Conservation (phyloP, 2,797 vertebrate genomes). For the Borostomias antarcticus region DNA sequence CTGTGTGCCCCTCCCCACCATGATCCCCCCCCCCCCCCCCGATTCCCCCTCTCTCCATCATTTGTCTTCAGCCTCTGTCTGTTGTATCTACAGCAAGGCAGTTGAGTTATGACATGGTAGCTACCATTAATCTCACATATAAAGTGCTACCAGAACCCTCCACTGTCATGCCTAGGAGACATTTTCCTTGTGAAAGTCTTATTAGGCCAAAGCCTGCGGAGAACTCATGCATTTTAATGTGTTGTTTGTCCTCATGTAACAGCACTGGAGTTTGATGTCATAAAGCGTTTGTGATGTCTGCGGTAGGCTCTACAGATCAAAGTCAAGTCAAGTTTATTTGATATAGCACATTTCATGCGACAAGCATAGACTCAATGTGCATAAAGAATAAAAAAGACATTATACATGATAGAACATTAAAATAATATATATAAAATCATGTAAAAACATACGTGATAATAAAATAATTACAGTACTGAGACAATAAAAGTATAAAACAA, state of each 20-base stretch:
- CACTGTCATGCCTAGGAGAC: constrained; percentile 14
- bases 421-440: too few species aligned
- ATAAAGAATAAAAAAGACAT: too few species aligned
- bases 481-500: too few species aligned
- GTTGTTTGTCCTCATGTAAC: constrained; percentile 56
- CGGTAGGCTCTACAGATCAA: constrained; percentile 46
- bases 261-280: constrained; percentile 40
- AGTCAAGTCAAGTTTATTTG: too few species aligned
- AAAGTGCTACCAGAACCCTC: constrained; percentile 25
- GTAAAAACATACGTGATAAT: too few species aligned
- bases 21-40: constrained; percentile 35
- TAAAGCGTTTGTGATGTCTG: constrained; percentile 59
- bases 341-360: too few species aligned
- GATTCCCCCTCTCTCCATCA: neutral
- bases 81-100: constrained; percentile 23
- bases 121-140: constrained; percentile 33
- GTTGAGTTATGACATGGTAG: constrained; percentile 22
- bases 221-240: constrained; percentile 50
- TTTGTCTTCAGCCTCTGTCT: constrained; percentile 13
- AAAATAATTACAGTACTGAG: too few species aligned
- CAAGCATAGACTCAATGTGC: too few species aligned
- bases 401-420: too few species aligned
- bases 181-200: constrained; percentile 29
- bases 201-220: constrained; percentile 20
- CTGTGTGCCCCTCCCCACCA: constrained; percentile 30